These are phyloP conservation scores for Drosophila bifasciata DNA, from an alignment of 1,140 invertebrate genomes.

Conservation along the genomic window DNA sequence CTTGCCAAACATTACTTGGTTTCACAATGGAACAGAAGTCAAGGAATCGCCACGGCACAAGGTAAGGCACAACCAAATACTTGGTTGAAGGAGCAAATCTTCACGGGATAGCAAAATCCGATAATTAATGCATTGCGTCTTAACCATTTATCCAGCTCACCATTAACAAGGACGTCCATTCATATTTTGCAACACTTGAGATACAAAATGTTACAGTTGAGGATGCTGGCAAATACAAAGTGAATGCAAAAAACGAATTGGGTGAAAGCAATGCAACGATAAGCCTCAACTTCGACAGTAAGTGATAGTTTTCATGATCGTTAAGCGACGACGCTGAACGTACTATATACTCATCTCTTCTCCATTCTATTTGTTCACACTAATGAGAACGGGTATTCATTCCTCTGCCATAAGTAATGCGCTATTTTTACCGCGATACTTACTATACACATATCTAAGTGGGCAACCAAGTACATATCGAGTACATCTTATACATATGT, in stretches of 20 bases:
- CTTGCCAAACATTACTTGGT: conserved; percentile 95
- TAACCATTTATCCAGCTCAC: conserved; percentile 87
- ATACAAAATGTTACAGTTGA: conserved; percentile 97
- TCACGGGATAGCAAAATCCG: conserved; percentile 12
- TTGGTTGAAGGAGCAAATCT: too few species aligned
- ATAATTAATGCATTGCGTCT: neutral
- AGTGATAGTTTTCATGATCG: conserved; percentile 85
- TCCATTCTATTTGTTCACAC: too few species aligned
- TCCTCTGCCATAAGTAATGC: too few species aligned
- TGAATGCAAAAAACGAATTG: conserved; percentile 97
- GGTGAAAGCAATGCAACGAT: conserved; percentile 98
- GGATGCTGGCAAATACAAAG: conserved; percentile 98
- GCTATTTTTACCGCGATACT: too few species aligned
- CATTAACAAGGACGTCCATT: conserved; percentile 95
- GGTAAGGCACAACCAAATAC: conserved; percentile 84
- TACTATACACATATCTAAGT: too few species aligned
- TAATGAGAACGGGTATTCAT: too few species aligned
- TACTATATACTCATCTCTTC: too few species aligned
- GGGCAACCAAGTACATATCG: too few species aligned
- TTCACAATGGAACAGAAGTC: conserved; percentile 92
- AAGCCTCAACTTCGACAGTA: conserved; percentile 98
- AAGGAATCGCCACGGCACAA: conserved; percentile 92
- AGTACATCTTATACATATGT: too few species aligned
- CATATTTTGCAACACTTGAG: conserved; percentile 95
- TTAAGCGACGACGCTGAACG: too few species aligned